Evolutionary conservation across 2,797 vertebrate genomes (phyloP), one percentile per base, ranked within the genome.

Genomic region (Bucorvus abyssinicus): DNA sequence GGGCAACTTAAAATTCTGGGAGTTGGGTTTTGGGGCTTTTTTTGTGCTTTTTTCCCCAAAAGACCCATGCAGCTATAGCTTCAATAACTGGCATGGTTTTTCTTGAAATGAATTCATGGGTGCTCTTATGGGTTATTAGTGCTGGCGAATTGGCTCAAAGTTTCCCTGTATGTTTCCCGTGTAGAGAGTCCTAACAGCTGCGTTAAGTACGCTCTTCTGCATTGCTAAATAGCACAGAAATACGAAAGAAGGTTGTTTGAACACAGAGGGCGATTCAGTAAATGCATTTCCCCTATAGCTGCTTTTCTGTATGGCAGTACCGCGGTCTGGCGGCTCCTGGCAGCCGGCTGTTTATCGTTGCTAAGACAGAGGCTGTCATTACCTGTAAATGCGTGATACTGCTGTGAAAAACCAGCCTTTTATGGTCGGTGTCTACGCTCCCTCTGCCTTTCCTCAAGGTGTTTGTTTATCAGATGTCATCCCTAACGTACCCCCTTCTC

Each of bases 361-460:
- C 82, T 90, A 95, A 63, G 89, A 81, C 61, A 90, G 63, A 90
- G 67, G 30, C 50, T 94, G 93, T 86, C 59, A 76, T 77, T 89
- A 47, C 88, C 87, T 84, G 76, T 71, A 94, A 95, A 94, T 87
- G 70, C 42, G 79, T 86, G 87, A 90, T 61, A 52, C 24, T 63
- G 69, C 76, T 76, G 63, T 86, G 82, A 36, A 73, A 92, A 88
- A n/a, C 0, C 26, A 76, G 2, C 42, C 4, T 94, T 95, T 94
- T 92, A 94, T 90, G 63, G 74, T 36, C 78, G 69, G 57, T 80
- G 77, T 93, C 34, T 87, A 27, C 3, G 9, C 88, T 71, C 87
- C 73, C 29, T 85, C 79, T 93, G 79, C 59, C 52, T 81, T 94
- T 93, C 45, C 65, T 93, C 69, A 65, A 91, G 65, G 32, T 93